Conservation (phyloP, 2,797 vertebrate genomes). For the Liasis olivaceus region DNA sequence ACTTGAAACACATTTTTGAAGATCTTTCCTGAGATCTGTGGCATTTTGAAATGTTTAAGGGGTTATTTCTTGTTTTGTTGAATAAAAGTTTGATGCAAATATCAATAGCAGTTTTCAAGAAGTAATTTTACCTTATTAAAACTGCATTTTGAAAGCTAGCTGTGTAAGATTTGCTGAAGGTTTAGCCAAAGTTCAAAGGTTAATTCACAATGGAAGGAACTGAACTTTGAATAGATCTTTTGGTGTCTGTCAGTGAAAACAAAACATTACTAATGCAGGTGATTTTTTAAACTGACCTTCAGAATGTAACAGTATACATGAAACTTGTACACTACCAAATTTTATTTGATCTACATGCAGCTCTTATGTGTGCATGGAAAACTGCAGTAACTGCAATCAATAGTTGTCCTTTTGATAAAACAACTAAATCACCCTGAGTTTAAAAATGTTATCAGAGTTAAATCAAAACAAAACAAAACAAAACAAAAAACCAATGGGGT, state of each 20-base stretch:
- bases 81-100: background rate
- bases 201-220: background rate
- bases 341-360: fast-evolving
- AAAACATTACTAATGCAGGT: background rate
- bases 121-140: background rate
- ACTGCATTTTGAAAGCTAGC: background rate
- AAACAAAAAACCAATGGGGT: conserved; percentile 19
- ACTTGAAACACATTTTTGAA: background rate
- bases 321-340: background rate
- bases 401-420: background rate
- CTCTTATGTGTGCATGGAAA: background rate
- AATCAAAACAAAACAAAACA: background rate
- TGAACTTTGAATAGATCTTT: background rate
- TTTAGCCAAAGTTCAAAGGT: background rate
- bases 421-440: background rate
- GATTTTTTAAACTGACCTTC: background rate
- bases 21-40: background rate
- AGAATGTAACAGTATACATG: background rate
- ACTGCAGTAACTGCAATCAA: conserved; percentile 12
- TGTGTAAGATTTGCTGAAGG: background rate
- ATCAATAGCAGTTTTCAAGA: background rate
- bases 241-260: background rate
- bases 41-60: background rate
- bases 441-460: background rate
- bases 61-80: background rate